Base-by-base conservation (phyloP, 2,888 invertebrate genomes). In the Folsomia manolachei region DNA sequence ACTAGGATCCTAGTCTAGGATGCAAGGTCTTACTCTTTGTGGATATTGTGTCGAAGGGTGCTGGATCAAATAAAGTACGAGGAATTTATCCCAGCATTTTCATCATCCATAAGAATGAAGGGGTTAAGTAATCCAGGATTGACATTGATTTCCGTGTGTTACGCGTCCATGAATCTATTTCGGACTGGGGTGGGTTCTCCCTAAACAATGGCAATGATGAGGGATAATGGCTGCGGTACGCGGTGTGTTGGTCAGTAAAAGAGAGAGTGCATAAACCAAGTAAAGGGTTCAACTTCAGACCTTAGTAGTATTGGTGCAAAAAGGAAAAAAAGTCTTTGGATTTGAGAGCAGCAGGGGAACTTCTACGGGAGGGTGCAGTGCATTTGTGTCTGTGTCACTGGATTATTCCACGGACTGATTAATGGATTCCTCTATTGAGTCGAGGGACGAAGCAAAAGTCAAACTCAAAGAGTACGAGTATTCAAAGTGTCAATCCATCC, bases 401-500 rank as follows among this genome's bases (percentile, higher is more conserved):
- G 79, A 79, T 79, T 79, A 79, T 79, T 79, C 79, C 77, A 79
- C 78, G 74, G 79, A 73, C 79, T 79, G 79, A 79, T 79, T 79
- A 79, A 79, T 79, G 79, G 79, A 79, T 79, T 78, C 74, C 76
- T 69, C 39, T 39, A 39, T 39, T 39, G 7, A 39, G 39, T 14
- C 39, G 39, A 39, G 39, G 14, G 39, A 4, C 4, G 39, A 4
- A 39, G 39, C 39, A 39, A 39, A 39, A 39, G 39, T 39, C 39
- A 39, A 39, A 39, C 14, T 4, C 39, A 39, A n/a, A n/a, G n/a
- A n/a, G n/a, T n/a, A n/a, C n/a, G n/a, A n/a, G n/a, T 14, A 39
- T 39, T 39, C 39, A 39, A 39, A 39, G 39, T 39, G 39, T 39
- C 39, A 39, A 39, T 39, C 39, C 14, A 39, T 39, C 14, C 39